Conservation (phyloP, 2,888 invertebrate genomes). For the Elysia crispata region DNA sequence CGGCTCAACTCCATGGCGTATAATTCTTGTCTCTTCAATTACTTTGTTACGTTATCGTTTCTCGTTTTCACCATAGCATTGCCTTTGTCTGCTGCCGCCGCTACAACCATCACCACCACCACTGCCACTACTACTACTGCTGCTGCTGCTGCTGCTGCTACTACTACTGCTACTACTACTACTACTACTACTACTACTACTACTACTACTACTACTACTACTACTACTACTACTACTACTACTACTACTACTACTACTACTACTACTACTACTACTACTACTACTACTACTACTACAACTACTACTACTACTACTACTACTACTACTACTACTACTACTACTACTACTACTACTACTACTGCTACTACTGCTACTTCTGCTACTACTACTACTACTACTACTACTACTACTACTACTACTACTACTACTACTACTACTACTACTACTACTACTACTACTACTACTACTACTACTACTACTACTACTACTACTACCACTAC, state of each 20-base stretch:
- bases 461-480: conserved; percentile 28
- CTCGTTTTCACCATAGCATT: too few relatives aligned
- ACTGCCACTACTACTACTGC: too few relatives aligned
- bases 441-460: conserved; percentile 28
- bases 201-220: conserved; percentile 4
- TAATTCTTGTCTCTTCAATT: too few relatives aligned
- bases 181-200: conserved; percentile 9
- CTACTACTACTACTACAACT: conserved; percentile 25
- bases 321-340: conserved; percentile 26
- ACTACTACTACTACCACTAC: conserved; percentile 24
- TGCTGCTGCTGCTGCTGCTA: too few relatives aligned
- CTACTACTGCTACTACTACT: not conserved
- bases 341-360: conserved; percentile 26
- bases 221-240: conserved; percentile 16
- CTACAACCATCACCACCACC: too few relatives aligned
- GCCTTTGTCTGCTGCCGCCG: too few relatives aligned
- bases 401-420: conserved; percentile 28
- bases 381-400: too few relatives aligned
- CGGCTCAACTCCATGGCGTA: too few relatives aligned
- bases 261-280: conserved; percentile 28
- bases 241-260: conserved; percentile 28
- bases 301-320: conserved; percentile 28
- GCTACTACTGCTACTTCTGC: conserved; percentile 1
- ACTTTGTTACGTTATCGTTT: too few relatives aligned
- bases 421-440: conserved; percentile 28